phyloP scores from a whole-genome alignment of 2,888 invertebrate genomes.

The Notocelia uddmanniana region DNA sequence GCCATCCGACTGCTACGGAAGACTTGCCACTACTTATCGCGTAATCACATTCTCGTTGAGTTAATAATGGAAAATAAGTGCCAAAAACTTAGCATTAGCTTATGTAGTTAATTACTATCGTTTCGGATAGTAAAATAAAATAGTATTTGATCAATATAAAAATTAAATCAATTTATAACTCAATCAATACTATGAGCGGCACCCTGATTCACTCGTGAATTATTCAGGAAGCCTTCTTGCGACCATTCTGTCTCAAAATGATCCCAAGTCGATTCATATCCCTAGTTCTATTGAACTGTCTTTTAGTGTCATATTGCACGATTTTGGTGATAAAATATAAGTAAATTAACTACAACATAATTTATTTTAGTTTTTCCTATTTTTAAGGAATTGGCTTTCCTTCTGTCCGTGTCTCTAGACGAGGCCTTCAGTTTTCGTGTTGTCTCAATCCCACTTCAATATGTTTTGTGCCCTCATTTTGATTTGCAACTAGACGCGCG shows the following conservation, averaged over 20 bases:
- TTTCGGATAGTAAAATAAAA: not conserved
- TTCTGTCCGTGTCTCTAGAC: too few species aligned
- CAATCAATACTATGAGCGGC: slow-evolving; percentile 12
- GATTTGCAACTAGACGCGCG: too few species aligned
- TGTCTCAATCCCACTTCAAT: too few species aligned
- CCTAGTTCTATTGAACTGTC: not conserved
- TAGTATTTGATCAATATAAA: not conserved
- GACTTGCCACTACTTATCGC: not conserved
- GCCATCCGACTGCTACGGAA: not conserved
- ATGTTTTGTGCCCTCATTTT: too few species aligned
- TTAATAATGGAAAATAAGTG: too few species aligned
- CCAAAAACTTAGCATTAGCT: too few species aligned
- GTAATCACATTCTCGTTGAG: not conserved
- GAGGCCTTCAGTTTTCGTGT: too few species aligned
- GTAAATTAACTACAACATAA: too few species aligned
- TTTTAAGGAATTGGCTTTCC: not conserved
- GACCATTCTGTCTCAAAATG: slow-evolving; percentile 13
- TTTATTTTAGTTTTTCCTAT: too few species aligned
- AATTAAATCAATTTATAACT: not conserved
- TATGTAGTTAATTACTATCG: too few species aligned
- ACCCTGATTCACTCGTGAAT: slow-evolving; percentile 36
- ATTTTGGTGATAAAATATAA: too few species aligned
- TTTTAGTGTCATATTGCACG: not conserved
- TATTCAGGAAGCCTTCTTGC: slow-evolving; percentile 31
- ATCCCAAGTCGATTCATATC: slow-evolving; percentile 26